Conservation (phyloP, 53 echinoderm and acorn worm species). For the Pentamera pediparva region DNA sequence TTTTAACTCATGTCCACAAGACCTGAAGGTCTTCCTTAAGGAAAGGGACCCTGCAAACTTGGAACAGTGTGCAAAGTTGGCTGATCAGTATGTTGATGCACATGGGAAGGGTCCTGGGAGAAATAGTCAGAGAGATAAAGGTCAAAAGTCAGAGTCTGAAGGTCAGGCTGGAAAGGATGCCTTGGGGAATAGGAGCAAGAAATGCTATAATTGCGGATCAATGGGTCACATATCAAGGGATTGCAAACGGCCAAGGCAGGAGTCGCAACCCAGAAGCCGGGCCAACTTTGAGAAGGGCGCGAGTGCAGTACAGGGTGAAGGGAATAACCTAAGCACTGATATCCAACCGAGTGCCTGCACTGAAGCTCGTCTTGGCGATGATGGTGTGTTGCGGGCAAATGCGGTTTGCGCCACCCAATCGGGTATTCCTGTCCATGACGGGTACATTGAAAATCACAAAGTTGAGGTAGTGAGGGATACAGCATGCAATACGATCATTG, state of each 20-base stretch:
- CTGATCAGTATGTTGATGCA: slow-evolving; percentile 54
- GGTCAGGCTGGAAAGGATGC: background rate
- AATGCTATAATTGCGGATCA: background rate
- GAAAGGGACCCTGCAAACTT: slow-evolving; percentile 42
- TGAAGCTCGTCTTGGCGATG: background rate
- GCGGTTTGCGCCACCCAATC: background rate
- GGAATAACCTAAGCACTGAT: too few species aligned
- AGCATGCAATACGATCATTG: background rate
- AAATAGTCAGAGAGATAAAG: background rate
- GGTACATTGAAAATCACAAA: background rate
- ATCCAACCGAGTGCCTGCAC: background rate
- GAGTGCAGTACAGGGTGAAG: background rate
- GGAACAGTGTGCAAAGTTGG: slow-evolving; percentile 11
- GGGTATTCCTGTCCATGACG: background rate
- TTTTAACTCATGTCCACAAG: slow-evolving; percentile 34
- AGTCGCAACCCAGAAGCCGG: background rate
- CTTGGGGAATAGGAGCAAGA: background rate
- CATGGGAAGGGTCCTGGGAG: slow-evolving; percentile 10
- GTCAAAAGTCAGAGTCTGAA: background rate
- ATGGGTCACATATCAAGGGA: slow-evolving; percentile 12
- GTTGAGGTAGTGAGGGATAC: slow-evolving; percentile 14
- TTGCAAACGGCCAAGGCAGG: background rate
- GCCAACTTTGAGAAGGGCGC: background rate
- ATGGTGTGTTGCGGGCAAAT: background rate
- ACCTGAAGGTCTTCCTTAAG: slow-evolving; percentile 50